Base-by-base conservation (phyloP, 2,888 invertebrate genomes). In the Helobdella robusta region DNA sequence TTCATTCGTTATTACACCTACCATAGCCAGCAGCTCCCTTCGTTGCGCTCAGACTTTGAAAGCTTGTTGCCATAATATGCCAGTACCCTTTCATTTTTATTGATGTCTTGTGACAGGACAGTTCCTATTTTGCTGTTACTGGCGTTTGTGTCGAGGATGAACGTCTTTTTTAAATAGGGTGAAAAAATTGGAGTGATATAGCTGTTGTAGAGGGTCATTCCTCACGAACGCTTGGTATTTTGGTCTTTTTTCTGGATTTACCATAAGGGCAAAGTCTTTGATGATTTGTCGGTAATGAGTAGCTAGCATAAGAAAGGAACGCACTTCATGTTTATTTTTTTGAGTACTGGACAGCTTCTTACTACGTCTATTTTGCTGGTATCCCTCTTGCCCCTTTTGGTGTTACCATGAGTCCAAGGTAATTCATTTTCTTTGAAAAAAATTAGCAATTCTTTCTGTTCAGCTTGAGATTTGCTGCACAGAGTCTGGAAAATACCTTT, bases 121-220 rank as follows among this genome's bases (percentile, higher is more conserved):
- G 68, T 69, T 8, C 72, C 72, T 11, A 73, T 68, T 3, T 69
- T 70, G 32, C 8, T 35, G n/a, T 61, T 65, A 58, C 70, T 68
- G 15, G 71, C 73, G 66, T 73, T 70, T 18, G 68, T 70, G 58
- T 73, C 73, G 23, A 72, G 50, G 8, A 72, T 66, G 62, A 69
- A 70, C 15, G 23, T 23, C 1, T 52, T 65, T 11, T 68, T 52
- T 46, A 44, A 40, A 36, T 63, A 54, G 8, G 71, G 71, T 34
- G 64, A 68, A 8, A 20, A 11, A 66, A 40, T 2, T 64, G n/a
- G 68, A 44, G 15, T 48, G 40, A 2, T 66, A 68, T 18, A 73
- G 61, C 2, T 6, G 5, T 3, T 15, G 30, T 44, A 59, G 62
- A 6, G 35, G 36, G 4, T 60, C 58, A 8, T 52, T 61, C 68